These are phyloP conservation scores for Temnothorax ravouxi DNA, from an alignment of 2,888 invertebrate genomes.

Conservation along the genomic window DNA sequence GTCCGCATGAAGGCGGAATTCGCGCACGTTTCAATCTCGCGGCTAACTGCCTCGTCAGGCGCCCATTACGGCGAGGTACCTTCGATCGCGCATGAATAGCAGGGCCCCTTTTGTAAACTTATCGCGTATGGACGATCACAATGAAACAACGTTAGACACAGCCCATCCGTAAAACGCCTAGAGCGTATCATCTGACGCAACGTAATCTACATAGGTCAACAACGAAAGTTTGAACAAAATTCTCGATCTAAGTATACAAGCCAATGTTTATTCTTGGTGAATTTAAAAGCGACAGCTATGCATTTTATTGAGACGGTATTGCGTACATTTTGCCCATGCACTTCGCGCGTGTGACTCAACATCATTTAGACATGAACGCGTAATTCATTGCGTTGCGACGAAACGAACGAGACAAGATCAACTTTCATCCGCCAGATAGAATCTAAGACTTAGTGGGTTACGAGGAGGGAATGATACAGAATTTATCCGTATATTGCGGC, in stretches of 20 bases:
- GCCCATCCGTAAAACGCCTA: constrained; percentile 2
- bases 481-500: constrained; percentile 31
- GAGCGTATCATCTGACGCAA: constrained; percentile 20
- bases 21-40: constrained; percentile 51
- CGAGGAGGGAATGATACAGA: constrained; percentile 18
- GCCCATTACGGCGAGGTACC: constrained; percentile 29
- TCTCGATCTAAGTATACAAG: not conserved
- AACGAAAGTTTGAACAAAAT: constrained; percentile 24
- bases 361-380: not conserved
- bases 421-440: constrained; percentile 4
- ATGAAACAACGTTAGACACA: not conserved
- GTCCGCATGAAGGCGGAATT: constrained; percentile 42
- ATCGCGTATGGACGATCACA: not conserved
- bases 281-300: not conserved
- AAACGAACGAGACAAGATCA: constrained; percentile 16
- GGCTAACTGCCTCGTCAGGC: constrained; percentile 46
- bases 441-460: constrained; percentile 10
- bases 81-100: constrained; percentile 41
- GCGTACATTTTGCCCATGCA: too few species aligned
- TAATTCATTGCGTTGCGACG: not conserved
- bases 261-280: not conserved
- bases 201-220: constrained; percentile 26
- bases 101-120: constrained; percentile 29
- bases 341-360: not conserved
- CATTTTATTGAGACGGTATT: not conserved